These are phyloP conservation scores for Chlorops oryzae DNA, from an alignment of 1,140 invertebrate genomes.

Conservation along the genomic window DNA sequence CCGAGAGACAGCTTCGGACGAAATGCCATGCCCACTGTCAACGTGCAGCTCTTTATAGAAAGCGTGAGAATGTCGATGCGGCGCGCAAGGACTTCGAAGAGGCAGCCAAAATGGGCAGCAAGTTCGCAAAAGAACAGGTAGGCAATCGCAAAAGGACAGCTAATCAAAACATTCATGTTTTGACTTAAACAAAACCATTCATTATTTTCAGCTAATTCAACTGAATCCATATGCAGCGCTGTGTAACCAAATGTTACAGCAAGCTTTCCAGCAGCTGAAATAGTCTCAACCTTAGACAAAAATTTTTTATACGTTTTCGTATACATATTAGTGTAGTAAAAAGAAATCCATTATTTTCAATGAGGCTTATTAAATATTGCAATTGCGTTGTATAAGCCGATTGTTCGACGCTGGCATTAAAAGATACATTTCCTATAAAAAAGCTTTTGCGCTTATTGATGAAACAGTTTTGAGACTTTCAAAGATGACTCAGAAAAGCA, in stretches of 20 bases:
- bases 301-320: too few species aligned
- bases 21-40: constrained; percentile 71
- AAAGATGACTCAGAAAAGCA: too few species aligned
- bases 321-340: too few species aligned
- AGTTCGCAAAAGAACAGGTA: constrained; percentile 69
- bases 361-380: too few species aligned
- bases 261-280: constrained; percentile 50
- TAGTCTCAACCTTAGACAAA: too few species aligned
- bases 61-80: constrained; percentile 53
- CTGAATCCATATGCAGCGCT: constrained; percentile 81
- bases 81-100: constrained; percentile 64
- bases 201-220: constrained; percentile 59
- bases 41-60: constrained; percentile 62
- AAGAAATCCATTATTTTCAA: too few species aligned
- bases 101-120: constrained; percentile 66
- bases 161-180: background rate
- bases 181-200: background rate
- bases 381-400: too few species aligned
- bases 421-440: too few species aligned
- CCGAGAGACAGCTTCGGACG: constrained; percentile 54
- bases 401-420: too few species aligned
- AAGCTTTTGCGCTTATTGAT: too few species aligned
- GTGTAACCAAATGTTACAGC: constrained; percentile 85
- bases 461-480: too few species aligned
- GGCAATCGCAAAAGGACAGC: background rate